A percentile compares a stretch with the other conserved stretches of the same genome.
Conservation (phyloP, 2,888 invertebrate species). For the Cyclophora albipunctata region DNA sequence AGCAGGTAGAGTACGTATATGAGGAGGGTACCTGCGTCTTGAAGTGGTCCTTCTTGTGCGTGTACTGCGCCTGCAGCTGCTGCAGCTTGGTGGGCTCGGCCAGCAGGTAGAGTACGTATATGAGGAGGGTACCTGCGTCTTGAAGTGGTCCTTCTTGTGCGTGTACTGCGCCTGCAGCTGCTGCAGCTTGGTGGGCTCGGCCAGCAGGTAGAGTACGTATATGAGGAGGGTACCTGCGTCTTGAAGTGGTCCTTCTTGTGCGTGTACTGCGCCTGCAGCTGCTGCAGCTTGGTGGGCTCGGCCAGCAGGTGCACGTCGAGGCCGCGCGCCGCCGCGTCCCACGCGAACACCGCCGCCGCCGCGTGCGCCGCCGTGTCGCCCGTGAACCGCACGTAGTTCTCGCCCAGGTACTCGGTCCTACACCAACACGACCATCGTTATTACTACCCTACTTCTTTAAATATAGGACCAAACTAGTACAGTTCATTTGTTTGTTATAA, state of each 20-base stretch:
- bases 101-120: too few relatives aligned
- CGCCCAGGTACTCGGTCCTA: conserved; percentile 88
- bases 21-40: too few relatives aligned
- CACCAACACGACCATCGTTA: conserved; percentile 28
- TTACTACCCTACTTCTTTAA: too few relatives aligned
- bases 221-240: conserved; percentile 80
- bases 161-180: conserved; percentile 92
- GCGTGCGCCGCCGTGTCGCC: conserved; percentile 96
- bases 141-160: conserved; percentile 91
- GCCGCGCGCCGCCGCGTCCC: conserved; percentile 96
- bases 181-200: conserved; percentile 98
- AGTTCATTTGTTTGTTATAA: too few relatives aligned
- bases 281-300: conserved; percentile 97
- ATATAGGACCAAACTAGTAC: too few relatives aligned
- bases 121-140: too few relatives aligned
- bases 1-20: too few relatives aligned
- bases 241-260: conserved; percentile 93
- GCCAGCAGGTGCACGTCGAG: conserved; percentile 96
- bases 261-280: conserved; percentile 91
- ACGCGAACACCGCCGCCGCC: conserved; percentile 95
- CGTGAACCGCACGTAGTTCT: conserved; percentile 95
- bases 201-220: too few relatives aligned
- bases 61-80: conserved; percentile 90
- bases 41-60: conserved; percentile 90
- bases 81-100: conserved; percentile 99